phyloP scores from a whole-genome alignment of 2,888 invertebrate genomes.

The Oscheius sp. region DNA sequence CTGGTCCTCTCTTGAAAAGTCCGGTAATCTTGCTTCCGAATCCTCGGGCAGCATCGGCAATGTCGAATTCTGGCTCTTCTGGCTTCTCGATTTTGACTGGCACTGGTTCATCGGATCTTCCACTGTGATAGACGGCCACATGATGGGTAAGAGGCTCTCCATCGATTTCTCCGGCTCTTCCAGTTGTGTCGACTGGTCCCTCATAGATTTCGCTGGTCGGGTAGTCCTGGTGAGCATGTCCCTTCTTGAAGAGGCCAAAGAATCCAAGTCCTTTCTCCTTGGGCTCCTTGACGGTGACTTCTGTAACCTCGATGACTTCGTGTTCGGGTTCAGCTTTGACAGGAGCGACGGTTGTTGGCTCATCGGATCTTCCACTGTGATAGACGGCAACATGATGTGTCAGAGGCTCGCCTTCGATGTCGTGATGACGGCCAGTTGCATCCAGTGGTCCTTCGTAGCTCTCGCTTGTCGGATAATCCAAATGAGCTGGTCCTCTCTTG shows the following conservation, averaged over 20 bases:
- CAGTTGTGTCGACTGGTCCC: constrained; percentile 43
- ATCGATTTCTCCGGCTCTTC: constrained; percentile 35
- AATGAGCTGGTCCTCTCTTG: constrained; percentile 36
- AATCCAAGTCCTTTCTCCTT: constrained; percentile 41
- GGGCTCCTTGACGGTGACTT: constrained; percentile 35
- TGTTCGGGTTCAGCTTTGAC: constrained; percentile 18
- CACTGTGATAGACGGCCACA: constrained; percentile 47
- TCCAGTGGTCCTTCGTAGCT: constrained; percentile 40
- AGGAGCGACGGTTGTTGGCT: constrained; percentile 26
- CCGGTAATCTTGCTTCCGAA: constrained; percentile 37
- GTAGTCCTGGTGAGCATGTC: constrained; percentile 46
- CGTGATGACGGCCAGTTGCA: constrained; percentile 3
- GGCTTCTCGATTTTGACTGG: constrained; percentile 34
- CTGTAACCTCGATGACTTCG: constrained; percentile 16
- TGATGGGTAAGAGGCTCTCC: constrained; percentile 44
- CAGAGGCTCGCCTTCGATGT: constrained; percentile 46
- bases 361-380: constrained; percentile 20
- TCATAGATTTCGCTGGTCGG: constrained; percentile 40
- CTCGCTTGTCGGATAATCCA: constrained; percentile 42
- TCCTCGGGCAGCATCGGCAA: constrained; percentile 29
- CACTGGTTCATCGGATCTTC: constrained; percentile 42
- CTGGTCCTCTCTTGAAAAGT: constrained; percentile 43
- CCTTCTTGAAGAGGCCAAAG: constrained; percentile 31
- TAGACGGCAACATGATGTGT: constrained; percentile 15
- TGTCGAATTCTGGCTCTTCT: constrained; percentile 39